Evolutionary conservation across 2,797 vertebrate genomes (phyloP), one percentile per base, ranked within the genome.

Genomic region (Sebastolobus alascanus): DNA sequence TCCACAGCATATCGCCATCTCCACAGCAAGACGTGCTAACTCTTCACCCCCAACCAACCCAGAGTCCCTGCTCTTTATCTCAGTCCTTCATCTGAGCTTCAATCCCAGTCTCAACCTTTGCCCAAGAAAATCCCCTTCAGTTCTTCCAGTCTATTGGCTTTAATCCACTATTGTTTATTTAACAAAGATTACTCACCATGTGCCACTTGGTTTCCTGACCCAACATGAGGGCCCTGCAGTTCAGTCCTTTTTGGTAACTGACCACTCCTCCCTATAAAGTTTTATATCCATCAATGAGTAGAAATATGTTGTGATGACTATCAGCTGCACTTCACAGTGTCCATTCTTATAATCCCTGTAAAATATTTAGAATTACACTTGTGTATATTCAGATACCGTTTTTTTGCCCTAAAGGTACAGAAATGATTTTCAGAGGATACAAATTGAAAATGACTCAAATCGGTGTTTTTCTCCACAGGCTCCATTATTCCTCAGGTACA

Each of bases 1-100:
- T 93, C 92, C 90, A 87, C 72, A 80, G 58, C 77, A 80, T 70
- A 88, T 77, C 59, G 3, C 60, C 71, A 73, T 73, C 78, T 84
- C 80, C 61, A 27, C 85, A 84, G 74, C 60, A 73, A 64, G 66
- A 79, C 66, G 60, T 52, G 52, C 61, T 31, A 31, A 63, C 69
- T 78, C 72, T 52, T 86, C 67, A 72, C 35, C 43, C 16, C 50
- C 27, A 56, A 40, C 55, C 61, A 70, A 56, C 52, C 55, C 52
- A 37, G 35, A 50, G 31, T 77, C 68, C 7, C 9, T 0, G 59
- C 18, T 50, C 46, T 69, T 75, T 68, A 85, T 77, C 56, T 18
- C 25, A 81, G 61, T 73, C 40, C 40, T 35, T 72, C 52, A 64
- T 79, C 68, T 81, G 25, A 77, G 10, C 73, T 52, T 37, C 50